phyloP scores from a whole-genome alignment of 2,888 invertebrate genomes.

The Campoletis raptor region DNA sequence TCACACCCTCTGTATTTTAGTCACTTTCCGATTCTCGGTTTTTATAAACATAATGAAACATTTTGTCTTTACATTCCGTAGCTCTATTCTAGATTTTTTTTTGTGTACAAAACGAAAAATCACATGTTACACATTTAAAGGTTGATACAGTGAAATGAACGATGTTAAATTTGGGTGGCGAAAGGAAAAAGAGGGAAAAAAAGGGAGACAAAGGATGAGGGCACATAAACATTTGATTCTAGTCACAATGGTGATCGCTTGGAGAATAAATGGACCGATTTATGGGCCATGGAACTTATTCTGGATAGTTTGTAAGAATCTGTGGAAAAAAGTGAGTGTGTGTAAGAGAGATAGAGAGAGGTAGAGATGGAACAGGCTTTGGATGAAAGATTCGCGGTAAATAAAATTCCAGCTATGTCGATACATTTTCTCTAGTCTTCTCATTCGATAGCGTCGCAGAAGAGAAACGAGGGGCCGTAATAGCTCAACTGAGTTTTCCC shows the following conservation, averaged over 20 bases:
- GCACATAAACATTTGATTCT: conserved; percentile 42
- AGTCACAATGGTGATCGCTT: conserved; percentile 70
- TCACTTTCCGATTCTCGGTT: conserved; percentile 38
- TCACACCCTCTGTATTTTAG: conserved; percentile 45
- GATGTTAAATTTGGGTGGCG: conserved; percentile 37
- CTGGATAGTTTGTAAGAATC: conserved; percentile 18
- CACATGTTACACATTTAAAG: neutral
- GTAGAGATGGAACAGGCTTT: conserved; percentile 1
- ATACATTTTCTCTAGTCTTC: conserved; percentile 69
- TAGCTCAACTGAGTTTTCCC: conserved; percentile 12
- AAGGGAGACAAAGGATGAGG: conserved; percentile 20
- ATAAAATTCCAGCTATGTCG: conserved; percentile 78
- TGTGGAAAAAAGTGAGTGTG: conserved; percentile 4
- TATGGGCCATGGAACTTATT: conserved; percentile 69
- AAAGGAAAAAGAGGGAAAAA: conserved; percentile 35
- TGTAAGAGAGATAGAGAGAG: neutral
- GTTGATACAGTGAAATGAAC: conserved; percentile 7
- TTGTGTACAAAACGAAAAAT: neutral
- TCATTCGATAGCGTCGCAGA: neutral
- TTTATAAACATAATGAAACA: neutral
- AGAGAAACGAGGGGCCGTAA: conserved; percentile 20
- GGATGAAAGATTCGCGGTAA: conserved; percentile 68
- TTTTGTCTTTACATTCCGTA: neutral
- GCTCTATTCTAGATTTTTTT: neutral
- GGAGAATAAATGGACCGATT: conserved; percentile 82